Conservation (phyloP, 2,888 invertebrate species). For the Pantelozetes paolii region DNA sequence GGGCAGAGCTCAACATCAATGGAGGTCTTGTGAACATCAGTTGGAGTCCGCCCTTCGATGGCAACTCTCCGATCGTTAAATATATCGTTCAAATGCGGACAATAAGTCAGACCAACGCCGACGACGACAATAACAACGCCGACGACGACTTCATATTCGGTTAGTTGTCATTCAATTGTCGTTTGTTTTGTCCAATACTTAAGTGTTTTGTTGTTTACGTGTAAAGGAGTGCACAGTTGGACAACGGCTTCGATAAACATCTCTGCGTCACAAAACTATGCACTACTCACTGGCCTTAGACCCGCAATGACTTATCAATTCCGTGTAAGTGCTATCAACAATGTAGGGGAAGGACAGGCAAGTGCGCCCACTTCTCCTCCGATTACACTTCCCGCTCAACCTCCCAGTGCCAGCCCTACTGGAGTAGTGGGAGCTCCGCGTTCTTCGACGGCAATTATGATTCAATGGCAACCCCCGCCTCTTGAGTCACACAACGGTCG, state of each 20-base stretch:
- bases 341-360: slow-evolving; percentile 87
- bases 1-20: slow-evolving; percentile 61
- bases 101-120: slow-evolving; percentile 54
- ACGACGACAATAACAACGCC: slow-evolving; percentile 32
- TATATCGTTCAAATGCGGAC: slow-evolving; percentile 87
- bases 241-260: slow-evolving; percentile 80
- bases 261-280: slow-evolving; percentile 71
- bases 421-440: slow-evolving; percentile 91
- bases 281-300: slow-evolving; percentile 68
- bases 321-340: slow-evolving; percentile 91
- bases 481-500: slow-evolving; percentile 93
- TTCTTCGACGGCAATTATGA: slow-evolving; percentile 89
- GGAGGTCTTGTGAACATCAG: slow-evolving; percentile 75
- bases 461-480: slow-evolving; percentile 76
- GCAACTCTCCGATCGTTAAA: slow-evolving; percentile 88
- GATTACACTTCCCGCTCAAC: slow-evolving; percentile 90
- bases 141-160: slow-evolving; percentile 46
- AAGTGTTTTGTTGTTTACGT: too few species aligned
- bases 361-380: slow-evolving; percentile 82
- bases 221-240: slow-evolving; percentile 67
- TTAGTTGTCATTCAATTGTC: too few species aligned
- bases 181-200: too few species aligned
- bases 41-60: slow-evolving; percentile 95
- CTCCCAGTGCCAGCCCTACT: slow-evolving; percentile 91
- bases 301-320: slow-evolving; percentile 88